phyloP scores from a whole-genome alignment of 2,113 vertebrate species.

The Erythrocercus mccallii region DNA sequence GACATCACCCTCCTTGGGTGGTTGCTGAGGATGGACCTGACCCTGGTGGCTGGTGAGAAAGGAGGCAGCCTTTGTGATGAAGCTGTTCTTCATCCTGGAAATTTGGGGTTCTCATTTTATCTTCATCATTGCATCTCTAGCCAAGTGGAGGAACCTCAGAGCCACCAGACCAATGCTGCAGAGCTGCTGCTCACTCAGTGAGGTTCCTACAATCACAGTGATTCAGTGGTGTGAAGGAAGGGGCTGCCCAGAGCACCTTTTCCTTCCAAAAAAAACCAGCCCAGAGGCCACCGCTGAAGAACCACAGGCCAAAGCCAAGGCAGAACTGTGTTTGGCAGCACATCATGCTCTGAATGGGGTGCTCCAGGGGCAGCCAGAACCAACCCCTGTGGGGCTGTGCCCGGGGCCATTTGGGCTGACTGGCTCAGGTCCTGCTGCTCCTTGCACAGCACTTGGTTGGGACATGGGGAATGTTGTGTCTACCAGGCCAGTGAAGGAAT shows the following conservation, averaged over 20 bases:
- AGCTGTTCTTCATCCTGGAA: neutral
- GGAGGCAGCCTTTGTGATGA: accelerated
- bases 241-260: neutral
- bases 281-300: neutral
- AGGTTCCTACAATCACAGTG: neutral
- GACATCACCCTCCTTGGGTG: neutral
- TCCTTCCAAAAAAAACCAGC: neutral
- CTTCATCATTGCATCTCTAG: neutral
- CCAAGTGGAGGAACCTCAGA: neutral
- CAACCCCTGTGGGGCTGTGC: neutral
- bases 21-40: neutral
- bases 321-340: neutral
- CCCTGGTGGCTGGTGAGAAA: neutral
- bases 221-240: neutral
- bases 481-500: slow-evolving; percentile 17
- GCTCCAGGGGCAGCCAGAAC: neutral
- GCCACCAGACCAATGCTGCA: neutral
- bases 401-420: neutral
- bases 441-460: neutral
- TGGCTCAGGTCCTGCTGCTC: neutral
- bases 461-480: slow-evolving; percentile 48
- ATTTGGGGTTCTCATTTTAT: accelerated
- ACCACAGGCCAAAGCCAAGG: accelerated
- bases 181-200: neutral
- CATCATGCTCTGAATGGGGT: accelerated